Evolutionary conservation across 2,888 invertebrate species (phyloP).

Genomic region (Mayetiola destructor): DNA sequence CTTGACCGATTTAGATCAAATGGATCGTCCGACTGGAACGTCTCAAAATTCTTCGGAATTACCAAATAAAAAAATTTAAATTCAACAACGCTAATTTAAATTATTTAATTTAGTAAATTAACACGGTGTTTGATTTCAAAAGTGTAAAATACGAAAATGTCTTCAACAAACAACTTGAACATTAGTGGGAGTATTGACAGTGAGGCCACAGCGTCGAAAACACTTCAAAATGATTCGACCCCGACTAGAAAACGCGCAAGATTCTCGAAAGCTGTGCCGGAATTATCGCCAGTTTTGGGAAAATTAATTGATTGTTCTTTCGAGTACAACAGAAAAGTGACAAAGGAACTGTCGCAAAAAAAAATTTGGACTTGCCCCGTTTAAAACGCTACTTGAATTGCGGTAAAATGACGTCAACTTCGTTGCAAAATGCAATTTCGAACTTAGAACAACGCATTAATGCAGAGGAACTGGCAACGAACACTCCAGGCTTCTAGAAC

Average conservation of each 20-base stretch:
- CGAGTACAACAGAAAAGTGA: not conserved
- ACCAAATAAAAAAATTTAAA: not conserved
- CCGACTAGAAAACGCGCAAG: not conserved
- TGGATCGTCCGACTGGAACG: not conserved
- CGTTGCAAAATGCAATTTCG: not conserved
- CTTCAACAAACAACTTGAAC: not conserved
- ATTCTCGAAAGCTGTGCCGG: not conserved
- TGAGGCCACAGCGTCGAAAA: not conserved
- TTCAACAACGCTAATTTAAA: constrained; percentile 6
- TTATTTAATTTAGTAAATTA: constrained; percentile 2
- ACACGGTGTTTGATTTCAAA: not conserved
- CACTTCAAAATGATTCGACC: not conserved
- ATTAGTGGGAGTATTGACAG: not conserved
- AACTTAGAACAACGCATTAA: not conserved
- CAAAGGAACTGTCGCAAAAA: not conserved
- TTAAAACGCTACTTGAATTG: not conserved
- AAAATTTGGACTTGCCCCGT: not conserved
- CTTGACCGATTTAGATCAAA: not conserved
- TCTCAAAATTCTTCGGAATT: not conserved
- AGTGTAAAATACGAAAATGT: not conserved
- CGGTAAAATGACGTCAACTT: not conserved
- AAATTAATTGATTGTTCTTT: not conserved
- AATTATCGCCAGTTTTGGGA: not conserved
- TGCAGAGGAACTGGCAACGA: not conserved
- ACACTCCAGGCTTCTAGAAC: not conserved